Evolutionary conservation across 2,113 vertebrate species (phyloP), one percentile per base, ranked within the genome.

Genomic region (Rattus rattus): DNA sequence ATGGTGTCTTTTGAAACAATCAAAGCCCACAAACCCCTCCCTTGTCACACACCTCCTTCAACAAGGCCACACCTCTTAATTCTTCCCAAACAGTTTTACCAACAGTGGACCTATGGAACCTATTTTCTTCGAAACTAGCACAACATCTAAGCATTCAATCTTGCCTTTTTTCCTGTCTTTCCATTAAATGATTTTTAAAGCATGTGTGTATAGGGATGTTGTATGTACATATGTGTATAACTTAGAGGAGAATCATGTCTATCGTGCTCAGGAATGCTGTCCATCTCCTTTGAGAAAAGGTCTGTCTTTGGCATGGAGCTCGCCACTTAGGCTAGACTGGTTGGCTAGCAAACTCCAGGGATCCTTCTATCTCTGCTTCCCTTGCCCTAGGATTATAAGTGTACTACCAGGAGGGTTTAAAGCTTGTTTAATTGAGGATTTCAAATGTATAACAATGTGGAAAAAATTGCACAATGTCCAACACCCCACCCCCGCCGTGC

Each of bases 391-490:
- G 56, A 39, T n/a, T 83, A 61, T 17, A 83, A 36, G 33, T 39
- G 11, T 22, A 39, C 19, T 36, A 59, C 22, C 56, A n/a, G 9
- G 20, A 39, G 36, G 36, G 33, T 83, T 83, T 26, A 83, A 81
- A 39, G 80, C 12, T 83, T 61, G 20, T 83, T 83, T 39, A 92
- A 43, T 47, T 72, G 39, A 91, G 56, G 91, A 70, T 93, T 96
- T 92, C 28, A 96, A 88, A 95, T 88, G 83, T 70, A 83, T 56
- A 87, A 47, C 56, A 80, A 61, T 91, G 47, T 84, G 73, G 87
- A 85, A 26, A 96, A 56, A 69, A 73, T n/a, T 85, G 1, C 70
- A 43, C 36, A 65, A 72, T 83, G 84, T 22, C 69, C 47, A 43
- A 43, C 43, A 2, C 43, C 43, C 43, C 43, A 2, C 43, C 43